Evolutionary conservation across 2,888 invertebrate genomes (phyloP).

Genomic region (Dryobotodes eremita): DNA sequence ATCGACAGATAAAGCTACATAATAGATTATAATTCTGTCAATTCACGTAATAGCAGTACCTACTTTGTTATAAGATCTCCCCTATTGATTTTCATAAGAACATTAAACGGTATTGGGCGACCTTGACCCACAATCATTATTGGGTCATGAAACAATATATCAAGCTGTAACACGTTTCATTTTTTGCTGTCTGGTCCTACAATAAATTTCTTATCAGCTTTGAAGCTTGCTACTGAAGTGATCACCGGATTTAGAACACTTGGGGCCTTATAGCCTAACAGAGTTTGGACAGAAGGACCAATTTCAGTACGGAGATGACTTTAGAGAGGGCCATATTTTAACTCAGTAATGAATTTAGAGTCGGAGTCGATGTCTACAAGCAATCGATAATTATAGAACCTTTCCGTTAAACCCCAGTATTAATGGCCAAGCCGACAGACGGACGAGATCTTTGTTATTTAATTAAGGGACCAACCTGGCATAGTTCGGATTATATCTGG

Average conservation of each 20-base stretch:
- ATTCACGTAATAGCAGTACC: slow-evolving; percentile 9
- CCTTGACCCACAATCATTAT: slow-evolving; percentile 53
- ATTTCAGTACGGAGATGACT: slow-evolving; percentile 1
- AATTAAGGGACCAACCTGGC: slow-evolving; percentile 43
- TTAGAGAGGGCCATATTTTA: neutral
- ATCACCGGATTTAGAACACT: neutral
- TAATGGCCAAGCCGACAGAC: slow-evolving; percentile 17
- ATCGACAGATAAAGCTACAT: neutral
- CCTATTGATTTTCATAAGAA: slow-evolving; percentile 52
- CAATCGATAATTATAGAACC: slow-evolving; percentile 20
- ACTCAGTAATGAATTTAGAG: neutral
- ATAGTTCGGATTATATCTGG: slow-evolving; percentile 27
- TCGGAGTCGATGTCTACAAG: neutral
- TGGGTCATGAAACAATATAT: slow-evolving; percentile 44
- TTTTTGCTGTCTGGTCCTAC: slow-evolving; percentile 16
- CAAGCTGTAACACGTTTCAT: slow-evolving; percentile 3
- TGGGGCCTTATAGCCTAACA: neutral
- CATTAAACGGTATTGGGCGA: slow-evolving; percentile 28
- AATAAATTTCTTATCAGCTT: neutral
- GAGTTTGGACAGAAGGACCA: neutral
- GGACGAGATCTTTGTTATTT: slow-evolving; percentile 40
- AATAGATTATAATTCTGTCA: neutral
- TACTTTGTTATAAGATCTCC: slow-evolving; percentile 7
- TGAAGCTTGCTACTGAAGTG: neutral
- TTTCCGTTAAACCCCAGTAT: slow-evolving; percentile 5